phyloP scores from a whole-genome alignment of 2,113 vertebrate genomes.

The Tachysurus fulvidraco region DNA sequence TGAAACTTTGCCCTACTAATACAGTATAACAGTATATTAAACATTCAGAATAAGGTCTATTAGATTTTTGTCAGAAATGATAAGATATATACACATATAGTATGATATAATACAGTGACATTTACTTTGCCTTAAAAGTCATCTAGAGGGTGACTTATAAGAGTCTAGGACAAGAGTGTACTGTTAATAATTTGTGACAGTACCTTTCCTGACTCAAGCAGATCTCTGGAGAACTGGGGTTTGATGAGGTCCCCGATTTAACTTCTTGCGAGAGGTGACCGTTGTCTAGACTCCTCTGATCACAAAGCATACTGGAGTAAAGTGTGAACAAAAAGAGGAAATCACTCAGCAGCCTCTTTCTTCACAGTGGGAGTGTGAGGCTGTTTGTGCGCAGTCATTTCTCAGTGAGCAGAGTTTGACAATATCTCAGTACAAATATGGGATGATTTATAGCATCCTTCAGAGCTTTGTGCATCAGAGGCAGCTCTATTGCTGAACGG shows the following conservation, averaged over 20 bases:
- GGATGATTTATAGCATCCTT: conserved; percentile 11
- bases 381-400: background rate
- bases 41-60: background rate
- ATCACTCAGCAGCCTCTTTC: background rate
- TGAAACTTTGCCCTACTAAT: background rate
- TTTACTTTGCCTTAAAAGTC: background rate
- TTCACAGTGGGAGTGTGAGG: background rate
- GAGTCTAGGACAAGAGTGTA: background rate
- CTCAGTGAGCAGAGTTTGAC: background rate
- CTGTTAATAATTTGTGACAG: conserved; percentile 25
- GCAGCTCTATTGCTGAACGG: background rate
- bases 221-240: conserved; percentile 93
- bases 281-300: conserved; percentile 82
- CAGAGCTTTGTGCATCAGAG: background rate
- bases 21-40: background rate
- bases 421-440: background rate
- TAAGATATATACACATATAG: background rate
- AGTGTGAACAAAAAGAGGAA: background rate
- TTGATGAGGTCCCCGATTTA: conserved; percentile 85
- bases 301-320: conserved; percentile 74
- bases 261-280: conserved; percentile 83
- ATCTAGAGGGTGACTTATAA: background rate
- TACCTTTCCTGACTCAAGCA: conserved; percentile 86
- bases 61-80: background rate
- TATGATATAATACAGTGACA: background rate